phyloP scores from a whole-genome alignment of 2,888 invertebrate genomes.

The Teleogryllus oceanicus region DNA sequence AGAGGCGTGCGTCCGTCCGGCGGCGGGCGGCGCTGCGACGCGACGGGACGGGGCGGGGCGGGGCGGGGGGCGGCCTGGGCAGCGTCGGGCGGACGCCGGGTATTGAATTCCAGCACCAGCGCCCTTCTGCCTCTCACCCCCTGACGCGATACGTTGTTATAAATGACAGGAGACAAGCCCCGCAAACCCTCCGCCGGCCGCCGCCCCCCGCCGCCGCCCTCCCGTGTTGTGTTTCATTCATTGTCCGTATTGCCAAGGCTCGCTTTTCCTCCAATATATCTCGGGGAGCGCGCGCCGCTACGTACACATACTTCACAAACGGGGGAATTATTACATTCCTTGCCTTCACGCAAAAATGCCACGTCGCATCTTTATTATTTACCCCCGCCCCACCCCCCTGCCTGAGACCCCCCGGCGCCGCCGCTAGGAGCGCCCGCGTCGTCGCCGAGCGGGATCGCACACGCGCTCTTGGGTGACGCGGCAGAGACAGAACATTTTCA shows the following conservation, averaged over 20 bases:
- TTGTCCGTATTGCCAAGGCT: slow-evolving; percentile 20
- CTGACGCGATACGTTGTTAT: slow-evolving; percentile 30
- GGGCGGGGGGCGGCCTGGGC: neutral
- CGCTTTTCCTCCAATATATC: slow-evolving; percentile 19
- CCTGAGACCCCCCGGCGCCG: too few species aligned
- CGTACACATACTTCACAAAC: neutral
- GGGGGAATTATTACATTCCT: slow-evolving; percentile 24
- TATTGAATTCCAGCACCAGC: slow-evolving; percentile 29
- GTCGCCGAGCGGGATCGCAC: neutral
- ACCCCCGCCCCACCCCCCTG: neutral
- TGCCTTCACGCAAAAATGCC: slow-evolving; percentile 23
- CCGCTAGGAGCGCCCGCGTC: too few species aligned
- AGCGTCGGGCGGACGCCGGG: slow-evolving; percentile 25
- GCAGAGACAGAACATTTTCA: neutral
- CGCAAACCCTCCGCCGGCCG: slow-evolving; percentile 18
- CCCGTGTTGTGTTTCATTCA: slow-evolving; percentile 23
- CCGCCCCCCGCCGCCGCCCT: neutral
- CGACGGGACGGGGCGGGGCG: neutral
- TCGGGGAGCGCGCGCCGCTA: neutral
- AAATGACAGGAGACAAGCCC: slow-evolving; percentile 34
- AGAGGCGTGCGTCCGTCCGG: too few species aligned
- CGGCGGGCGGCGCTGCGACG: too few species aligned
- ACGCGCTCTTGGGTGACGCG: neutral
- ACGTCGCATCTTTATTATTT: slow-evolving; percentile 9
- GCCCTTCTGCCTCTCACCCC: neutral